A percentile compares a stretch with the other conserved stretches of the same genome.
These are phyloP conservation scores for Pica pica DNA, from an alignment of 2,113 vertebrate species.

Conservation along the genomic window DNA sequence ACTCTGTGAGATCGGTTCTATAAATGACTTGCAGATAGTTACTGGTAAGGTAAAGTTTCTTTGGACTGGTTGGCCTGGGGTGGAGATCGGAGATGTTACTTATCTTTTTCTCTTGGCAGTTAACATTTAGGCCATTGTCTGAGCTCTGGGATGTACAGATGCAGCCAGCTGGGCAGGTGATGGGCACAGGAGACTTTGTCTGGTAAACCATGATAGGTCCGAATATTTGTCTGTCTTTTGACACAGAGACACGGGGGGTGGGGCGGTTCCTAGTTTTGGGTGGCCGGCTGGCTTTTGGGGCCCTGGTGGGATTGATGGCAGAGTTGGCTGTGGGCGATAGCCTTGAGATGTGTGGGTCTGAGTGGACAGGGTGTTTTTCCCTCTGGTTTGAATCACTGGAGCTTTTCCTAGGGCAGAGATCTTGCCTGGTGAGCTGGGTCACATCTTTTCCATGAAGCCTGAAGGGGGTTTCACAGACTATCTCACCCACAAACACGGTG, in stretches of 20 bases:
- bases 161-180: slow-evolving; percentile 88
- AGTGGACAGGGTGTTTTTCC: slow-evolving; percentile 70
- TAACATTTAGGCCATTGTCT: slow-evolving; percentile 92
- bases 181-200: slow-evolving; percentile 91
- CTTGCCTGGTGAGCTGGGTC: slow-evolving; percentile 93
- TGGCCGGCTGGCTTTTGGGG: slow-evolving; percentile 88
- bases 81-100: slow-evolving; percentile 91
- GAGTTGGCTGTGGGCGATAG: slow-evolving; percentile 81
- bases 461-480: slow-evolving; percentile 96
- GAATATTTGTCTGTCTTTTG: slow-evolving; percentile 92
- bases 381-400: slow-evolving; percentile 79
- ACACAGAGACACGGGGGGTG: slow-evolving; percentile 85
- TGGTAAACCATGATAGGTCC: slow-evolving; percentile 99
- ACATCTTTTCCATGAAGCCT: slow-evolving; percentile 94
- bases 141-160: slow-evolving; percentile 93
- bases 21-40: slow-evolving; percentile 94
- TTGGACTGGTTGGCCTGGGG: slow-evolving; percentile 91
- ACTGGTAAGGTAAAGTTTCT: slow-evolving; percentile 96
- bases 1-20: slow-evolving; percentile 85
- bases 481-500: slow-evolving; percentile 94
- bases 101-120: slow-evolving; percentile 94
- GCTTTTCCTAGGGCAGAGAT: slow-evolving; percentile 91
- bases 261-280: slow-evolving; percentile 93
- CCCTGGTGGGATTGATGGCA: slow-evolving; percentile 82
- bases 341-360: slow-evolving; percentile 82